phyloP scores from a whole-genome alignment of 2,113 vertebrate genomes.

The Australoheros scitulus region DNA sequence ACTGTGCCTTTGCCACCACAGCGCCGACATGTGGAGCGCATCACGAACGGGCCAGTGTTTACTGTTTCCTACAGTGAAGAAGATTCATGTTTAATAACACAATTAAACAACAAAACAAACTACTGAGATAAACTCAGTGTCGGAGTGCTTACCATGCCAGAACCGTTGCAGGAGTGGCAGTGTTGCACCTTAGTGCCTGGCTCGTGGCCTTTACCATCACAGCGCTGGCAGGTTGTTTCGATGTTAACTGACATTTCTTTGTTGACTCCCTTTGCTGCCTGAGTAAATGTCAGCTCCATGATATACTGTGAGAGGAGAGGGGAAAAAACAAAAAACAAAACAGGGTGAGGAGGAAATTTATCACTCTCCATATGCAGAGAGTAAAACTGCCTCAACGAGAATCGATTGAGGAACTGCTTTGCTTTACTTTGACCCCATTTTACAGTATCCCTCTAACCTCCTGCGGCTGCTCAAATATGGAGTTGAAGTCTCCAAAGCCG shows the following conservation, averaged over 20 bases:
- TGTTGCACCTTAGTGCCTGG: slow-evolving; percentile 91
- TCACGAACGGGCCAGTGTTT: slow-evolving; percentile 96
- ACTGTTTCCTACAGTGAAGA: slow-evolving; percentile 86
- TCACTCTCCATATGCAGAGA: background rate
- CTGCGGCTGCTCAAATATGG: slow-evolving; percentile 90
- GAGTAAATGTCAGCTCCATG: slow-evolving; percentile 95
- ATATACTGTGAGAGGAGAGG: slow-evolving; percentile 80
- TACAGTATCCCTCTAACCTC: slow-evolving; percentile 81
- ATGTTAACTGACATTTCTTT: slow-evolving; percentile 91
- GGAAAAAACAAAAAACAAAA: background rate
- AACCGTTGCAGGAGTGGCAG: slow-evolving; percentile 90
- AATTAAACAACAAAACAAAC: background rate
- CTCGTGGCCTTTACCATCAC: slow-evolving; percentile 89
- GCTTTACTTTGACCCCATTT: background rate
- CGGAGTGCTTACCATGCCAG: slow-evolving; percentile 88
- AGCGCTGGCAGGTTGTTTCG: slow-evolving; percentile 88
- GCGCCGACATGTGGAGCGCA: slow-evolving; percentile 93
- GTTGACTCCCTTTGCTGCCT: slow-evolving; percentile 97
- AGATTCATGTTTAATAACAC: background rate
- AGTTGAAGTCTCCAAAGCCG: slow-evolving; percentile 89
- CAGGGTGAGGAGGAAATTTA: background rate
- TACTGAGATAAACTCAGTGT: fast-evolving
- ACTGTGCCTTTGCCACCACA: slow-evolving; percentile 89
- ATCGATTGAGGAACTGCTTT: background rate
- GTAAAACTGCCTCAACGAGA: background rate